These are phyloP conservation scores for Ameiurus melas DNA, from an alignment of 2,113 vertebrate genomes.

Conservation along the genomic window DNA sequence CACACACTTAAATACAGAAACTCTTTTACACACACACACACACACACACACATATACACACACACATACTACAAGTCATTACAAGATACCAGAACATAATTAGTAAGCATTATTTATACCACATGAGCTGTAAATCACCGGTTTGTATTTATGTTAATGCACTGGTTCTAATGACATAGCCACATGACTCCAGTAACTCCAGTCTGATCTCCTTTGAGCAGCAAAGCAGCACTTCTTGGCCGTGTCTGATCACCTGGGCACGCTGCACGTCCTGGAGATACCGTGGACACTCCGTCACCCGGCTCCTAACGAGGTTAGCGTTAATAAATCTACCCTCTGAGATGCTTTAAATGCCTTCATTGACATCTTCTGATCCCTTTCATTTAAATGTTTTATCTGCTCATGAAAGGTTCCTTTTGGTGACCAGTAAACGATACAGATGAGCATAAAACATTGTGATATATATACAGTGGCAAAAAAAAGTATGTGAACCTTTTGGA, in stretches of 20 bases:
- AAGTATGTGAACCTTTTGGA: too few relatives aligned
- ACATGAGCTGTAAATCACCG: background rate
- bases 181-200: background rate
- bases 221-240: constrained; percentile 87
- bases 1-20: background rate
- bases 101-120: background rate
- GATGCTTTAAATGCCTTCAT: background rate
- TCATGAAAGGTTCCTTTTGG: background rate
- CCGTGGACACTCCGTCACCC: constrained; percentile 75
- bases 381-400: background rate
- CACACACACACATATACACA: background rate
- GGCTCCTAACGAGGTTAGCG: constrained; percentile 79
- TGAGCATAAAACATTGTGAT: background rate
- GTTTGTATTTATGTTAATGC: background rate
- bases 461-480: too few relatives aligned
- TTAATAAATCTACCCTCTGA: background rate
- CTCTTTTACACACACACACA: background rate
- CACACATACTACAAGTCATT: background rate
- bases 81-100: background rate
- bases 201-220: constrained; percentile 48
- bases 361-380: background rate
- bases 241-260: constrained; percentile 80
- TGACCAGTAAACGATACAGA: background rate
- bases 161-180: background rate
- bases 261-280: constrained; percentile 83